These are phyloP conservation scores for Pseudoatta argentina DNA, from an alignment of 1,140 invertebrate genomes.

Conservation along the genomic window DNA sequence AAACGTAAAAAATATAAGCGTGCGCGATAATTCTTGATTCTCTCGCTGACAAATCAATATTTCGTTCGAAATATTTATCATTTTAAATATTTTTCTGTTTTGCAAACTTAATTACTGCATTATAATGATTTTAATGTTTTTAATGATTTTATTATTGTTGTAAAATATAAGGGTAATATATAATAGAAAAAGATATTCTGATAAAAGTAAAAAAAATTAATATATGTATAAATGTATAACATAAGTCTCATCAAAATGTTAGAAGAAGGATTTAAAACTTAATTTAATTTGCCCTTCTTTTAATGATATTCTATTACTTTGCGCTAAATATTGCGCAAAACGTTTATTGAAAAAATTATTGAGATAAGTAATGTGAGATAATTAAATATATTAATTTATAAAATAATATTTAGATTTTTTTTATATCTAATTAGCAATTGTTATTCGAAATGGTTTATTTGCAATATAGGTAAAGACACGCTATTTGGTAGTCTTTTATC, in stretches of 20 bases:
- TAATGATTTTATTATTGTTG: not conserved
- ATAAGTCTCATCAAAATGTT: not conserved
- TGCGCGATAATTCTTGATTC: not conserved
- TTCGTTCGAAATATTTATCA: not conserved
- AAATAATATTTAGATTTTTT: constrained; percentile 6
- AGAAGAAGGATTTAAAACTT: not conserved
- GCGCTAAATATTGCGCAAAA: not conserved
- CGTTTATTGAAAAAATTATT: not conserved
- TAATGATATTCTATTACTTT: not conserved
- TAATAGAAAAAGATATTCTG: not conserved
- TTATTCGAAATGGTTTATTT: constrained; percentile 7
- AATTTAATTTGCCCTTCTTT: not conserved
- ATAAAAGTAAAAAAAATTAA: not conserved
- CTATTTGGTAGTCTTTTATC: constrained; percentile 38
- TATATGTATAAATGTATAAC: not conserved
- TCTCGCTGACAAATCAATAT: not conserved
- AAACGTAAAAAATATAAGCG: not conserved
- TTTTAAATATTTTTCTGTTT: not conserved
- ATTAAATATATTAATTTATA: no score
- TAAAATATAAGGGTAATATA: no score
- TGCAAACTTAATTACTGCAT: not conserved
- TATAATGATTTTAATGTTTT: not conserved
- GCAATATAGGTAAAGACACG: not conserved
- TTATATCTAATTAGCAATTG: not conserved
- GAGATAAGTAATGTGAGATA: not conserved